phyloP scores from a whole-genome alignment of 2,888 invertebrate species.

The Mimas tiliae region DNA sequence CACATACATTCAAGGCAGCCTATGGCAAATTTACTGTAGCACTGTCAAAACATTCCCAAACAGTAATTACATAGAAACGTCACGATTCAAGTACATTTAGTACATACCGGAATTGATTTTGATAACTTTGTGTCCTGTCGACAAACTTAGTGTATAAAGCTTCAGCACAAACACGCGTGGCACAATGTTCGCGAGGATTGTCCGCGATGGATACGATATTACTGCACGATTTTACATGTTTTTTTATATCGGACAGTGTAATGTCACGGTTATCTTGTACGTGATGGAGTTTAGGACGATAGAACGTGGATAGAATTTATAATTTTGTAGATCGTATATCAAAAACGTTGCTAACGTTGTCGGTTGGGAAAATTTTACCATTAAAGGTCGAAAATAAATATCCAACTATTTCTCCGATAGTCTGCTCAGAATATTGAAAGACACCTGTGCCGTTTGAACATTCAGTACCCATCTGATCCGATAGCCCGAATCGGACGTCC shows the following conservation, averaged over 20 bases:
- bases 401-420: too few species aligned
- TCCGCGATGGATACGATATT: conserved; percentile 1
- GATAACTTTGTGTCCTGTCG: conserved; percentile 42
- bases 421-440: too few species aligned
- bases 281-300: conserved; percentile 6
- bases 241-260: conserved; percentile 21
- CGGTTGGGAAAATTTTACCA: too few species aligned
- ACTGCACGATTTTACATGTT: conserved; percentile 19
- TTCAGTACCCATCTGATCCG: too few species aligned
- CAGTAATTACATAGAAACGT: conserved; percentile 35
- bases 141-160: conserved; percentile 49
- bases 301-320: not conserved
- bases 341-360: too few species aligned
- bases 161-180: conserved; percentile 63
- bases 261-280: conserved; percentile 5
- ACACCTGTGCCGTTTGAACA: too few species aligned
- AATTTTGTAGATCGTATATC: too few species aligned
- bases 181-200: conserved; percentile 47
- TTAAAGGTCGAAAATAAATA: too few species aligned
- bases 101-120: conserved; percentile 64
- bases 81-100: conserved; percentile 33
- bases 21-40: not conserved
- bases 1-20: not conserved
- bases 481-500: too few species aligned
- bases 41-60: not conserved